phyloP scores from a whole-genome alignment of 2,797 vertebrate species.

The Sarcophilus harrisii region DNA sequence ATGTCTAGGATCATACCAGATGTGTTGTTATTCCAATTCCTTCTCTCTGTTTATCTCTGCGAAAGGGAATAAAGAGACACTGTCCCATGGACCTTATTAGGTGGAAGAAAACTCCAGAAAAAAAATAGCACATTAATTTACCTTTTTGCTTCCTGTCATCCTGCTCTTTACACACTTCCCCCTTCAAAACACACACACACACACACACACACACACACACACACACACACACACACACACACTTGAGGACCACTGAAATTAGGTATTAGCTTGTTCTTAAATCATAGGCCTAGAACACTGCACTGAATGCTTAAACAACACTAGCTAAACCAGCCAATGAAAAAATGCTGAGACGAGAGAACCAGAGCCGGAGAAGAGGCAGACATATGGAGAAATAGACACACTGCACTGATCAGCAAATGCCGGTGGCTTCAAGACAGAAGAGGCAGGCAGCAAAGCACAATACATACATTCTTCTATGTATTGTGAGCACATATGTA shows the following conservation, averaged over 20 bases:
- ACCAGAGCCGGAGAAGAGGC: neutral
- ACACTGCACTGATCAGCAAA: neutral
- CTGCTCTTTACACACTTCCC: constrained; percentile 12
- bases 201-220: neutral
- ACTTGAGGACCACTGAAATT: neutral
- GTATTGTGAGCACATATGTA: neutral
- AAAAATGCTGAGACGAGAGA: neutral
- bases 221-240: neutral
- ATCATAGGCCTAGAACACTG: neutral
- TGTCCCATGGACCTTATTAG: neutral
- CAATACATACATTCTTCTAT: neutral
- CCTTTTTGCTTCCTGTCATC: neutral
- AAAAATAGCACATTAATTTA: neutral
- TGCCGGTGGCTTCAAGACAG: neutral
- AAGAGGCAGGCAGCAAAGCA: constrained; percentile 1
- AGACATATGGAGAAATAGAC: constrained; percentile 24
- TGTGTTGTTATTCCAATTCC: neutral
- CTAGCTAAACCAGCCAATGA: neutral
- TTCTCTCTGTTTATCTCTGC: neutral
- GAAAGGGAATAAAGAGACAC: neutral
- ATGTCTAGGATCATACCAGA: neutral
- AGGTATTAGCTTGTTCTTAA: neutral
- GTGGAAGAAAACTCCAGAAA: neutral
- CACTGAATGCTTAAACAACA: neutral
- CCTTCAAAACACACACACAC: neutral